Evolutionary conservation across 2,888 invertebrate species (phyloP).

Genomic region (Drosophila cracens): DNA sequence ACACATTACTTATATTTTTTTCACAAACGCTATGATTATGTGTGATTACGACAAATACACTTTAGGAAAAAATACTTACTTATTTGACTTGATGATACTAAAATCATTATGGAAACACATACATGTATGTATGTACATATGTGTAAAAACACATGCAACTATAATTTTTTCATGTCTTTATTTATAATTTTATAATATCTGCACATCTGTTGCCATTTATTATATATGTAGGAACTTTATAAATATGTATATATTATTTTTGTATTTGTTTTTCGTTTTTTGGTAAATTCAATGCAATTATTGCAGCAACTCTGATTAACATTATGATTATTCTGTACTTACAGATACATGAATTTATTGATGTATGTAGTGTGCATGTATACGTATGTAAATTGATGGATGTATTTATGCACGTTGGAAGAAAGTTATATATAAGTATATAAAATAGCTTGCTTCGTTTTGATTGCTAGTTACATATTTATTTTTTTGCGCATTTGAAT

Average conservation of each 20-base stretch:
- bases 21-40: too few species aligned
- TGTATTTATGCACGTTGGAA: constrained; percentile 2
- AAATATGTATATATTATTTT: constrained; percentile 48
- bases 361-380: background rate
- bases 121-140: background rate
- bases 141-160: background rate
- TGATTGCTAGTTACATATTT: background rate
- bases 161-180: constrained; percentile 49
- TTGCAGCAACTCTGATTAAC: constrained; percentile 64
- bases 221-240: constrained; percentile 77
- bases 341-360: constrained; percentile 13
- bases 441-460: background rate
- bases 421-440: constrained; percentile 5
- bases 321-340: constrained; percentile 37
- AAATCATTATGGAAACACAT: background rate
- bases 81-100: background rate
- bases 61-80: background rate
- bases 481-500: background rate
- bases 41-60: background rate
- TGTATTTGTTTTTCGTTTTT: constrained; percentile 20
- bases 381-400: background rate
- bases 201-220: constrained; percentile 70
- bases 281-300: constrained; percentile 59
- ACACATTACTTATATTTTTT: too few species aligned
- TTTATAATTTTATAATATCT: constrained; percentile 75